These are phyloP conservation scores for Erebia palarica DNA, from an alignment of 2,888 invertebrate genomes.

Conservation along the genomic window DNA sequence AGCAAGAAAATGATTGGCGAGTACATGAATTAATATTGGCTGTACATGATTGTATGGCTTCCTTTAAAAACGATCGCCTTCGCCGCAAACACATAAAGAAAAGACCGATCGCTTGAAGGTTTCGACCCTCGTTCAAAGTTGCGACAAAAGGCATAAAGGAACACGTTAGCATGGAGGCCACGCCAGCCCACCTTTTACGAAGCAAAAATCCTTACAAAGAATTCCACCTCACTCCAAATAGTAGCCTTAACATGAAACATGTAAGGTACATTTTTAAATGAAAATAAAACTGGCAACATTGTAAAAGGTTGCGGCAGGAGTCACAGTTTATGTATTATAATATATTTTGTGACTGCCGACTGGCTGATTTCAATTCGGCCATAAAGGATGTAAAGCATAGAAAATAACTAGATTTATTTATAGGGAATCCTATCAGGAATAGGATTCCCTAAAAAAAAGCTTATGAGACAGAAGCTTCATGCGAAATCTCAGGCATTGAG, in stretches of 20 bases:
- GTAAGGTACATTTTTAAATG: neutral
- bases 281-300: neutral
- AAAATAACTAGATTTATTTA: neutral
- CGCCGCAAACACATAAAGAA: slow-evolving; percentile 35
- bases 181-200: slow-evolving; percentile 50
- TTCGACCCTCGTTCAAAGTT: slow-evolving; percentile 50
- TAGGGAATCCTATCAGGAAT: too few species aligned
- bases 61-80: slow-evolving; percentile 7
- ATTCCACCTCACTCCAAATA: slow-evolving; percentile 39
- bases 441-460: too few species aligned
- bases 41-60: slow-evolving; percentile 1
- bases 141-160: slow-evolving; percentile 61
- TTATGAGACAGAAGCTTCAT: too few species aligned
- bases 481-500: too few species aligned
- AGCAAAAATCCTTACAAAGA: slow-evolving; percentile 53
- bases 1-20: neutral
- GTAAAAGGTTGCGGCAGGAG: slow-evolving; percentile 10
- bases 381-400: too few species aligned
- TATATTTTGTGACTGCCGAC: neutral
- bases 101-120: slow-evolving; percentile 43
- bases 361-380: slow-evolving; percentile 1
- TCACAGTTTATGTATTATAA: neutral
- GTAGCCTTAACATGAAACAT: slow-evolving; percentile 29
- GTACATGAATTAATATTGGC: neutral
- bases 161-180: slow-evolving; percentile 53